Evolutionary conservation across 30 jellyfish, hydroid and myxozoan species (phyloP).

Genomic region (Cassiopea xamachana): DNA sequence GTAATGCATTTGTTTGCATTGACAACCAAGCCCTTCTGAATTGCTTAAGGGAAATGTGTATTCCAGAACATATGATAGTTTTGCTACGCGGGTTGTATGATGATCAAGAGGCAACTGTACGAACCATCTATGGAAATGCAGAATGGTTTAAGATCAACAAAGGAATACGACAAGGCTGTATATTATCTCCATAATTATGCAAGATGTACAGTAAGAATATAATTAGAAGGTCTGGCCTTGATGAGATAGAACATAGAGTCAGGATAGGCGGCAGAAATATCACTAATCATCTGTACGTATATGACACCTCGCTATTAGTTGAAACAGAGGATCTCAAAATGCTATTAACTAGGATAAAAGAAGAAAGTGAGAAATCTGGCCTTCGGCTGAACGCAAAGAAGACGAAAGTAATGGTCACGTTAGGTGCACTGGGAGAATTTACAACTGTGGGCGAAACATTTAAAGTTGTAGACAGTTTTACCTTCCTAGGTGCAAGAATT

Average conservation of each 20-base stretch:
- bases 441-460: neutral
- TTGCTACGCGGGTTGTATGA: neutral
- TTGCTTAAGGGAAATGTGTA: constrained; percentile 35
- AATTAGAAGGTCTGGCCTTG: no score
- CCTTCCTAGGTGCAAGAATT: neutral
- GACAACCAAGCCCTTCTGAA: constrained; percentile 32
- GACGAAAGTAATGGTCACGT: constrained; percentile 23
- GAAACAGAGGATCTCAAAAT: neutral
- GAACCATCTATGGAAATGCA: neutral
- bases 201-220: no score
- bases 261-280: neutral
- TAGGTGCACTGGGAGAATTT: neutral
- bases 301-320: constrained; percentile 17
- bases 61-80: constrained; percentile 50
- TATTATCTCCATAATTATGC: constrained; percentile 2
- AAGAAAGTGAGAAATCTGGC: neutral
- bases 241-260: no score
- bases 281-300: neutral
- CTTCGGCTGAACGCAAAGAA: constrained; percentile 7
- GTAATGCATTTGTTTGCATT: constrained; percentile 26
- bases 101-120: constrained; percentile 9
- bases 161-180: constrained; percentile 19
- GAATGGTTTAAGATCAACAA: constrained; percentile 18
- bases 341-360: neutral
- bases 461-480: neutral